Evolutionary conservation across 2,888 invertebrate species (phyloP).

Genomic region (Clitarchus hookeri): DNA sequence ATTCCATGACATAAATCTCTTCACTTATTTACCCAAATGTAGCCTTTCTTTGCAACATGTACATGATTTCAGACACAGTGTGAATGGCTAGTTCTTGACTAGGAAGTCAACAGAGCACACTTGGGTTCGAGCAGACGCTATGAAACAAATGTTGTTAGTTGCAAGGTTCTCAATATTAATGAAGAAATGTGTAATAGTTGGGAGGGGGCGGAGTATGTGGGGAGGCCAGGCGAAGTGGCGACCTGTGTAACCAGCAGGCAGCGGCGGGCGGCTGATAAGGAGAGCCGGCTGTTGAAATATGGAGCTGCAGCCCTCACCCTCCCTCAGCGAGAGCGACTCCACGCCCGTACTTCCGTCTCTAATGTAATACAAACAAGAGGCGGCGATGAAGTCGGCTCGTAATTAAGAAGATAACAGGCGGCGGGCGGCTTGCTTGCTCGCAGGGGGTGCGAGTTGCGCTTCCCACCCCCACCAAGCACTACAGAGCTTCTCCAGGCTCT

Average conservation of each 20-base stretch:
- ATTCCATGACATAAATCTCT: no score
- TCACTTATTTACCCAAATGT: no score
- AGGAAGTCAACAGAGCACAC: no score
- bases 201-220: no score
- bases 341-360: background rate
- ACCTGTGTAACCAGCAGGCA: background rate
- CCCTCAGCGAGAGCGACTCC: background rate
- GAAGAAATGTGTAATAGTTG: no score
- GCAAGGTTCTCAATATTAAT: no score
- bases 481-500: background rate
- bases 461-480: background rate
- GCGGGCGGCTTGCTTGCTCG: background rate
- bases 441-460: constrained; percentile 35
- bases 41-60: no score
- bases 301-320: background rate
- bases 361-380: constrained; percentile 33
- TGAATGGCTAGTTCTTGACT: no score
- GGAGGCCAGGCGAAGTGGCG: background rate
- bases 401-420: constrained; percentile 38
- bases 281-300: background rate
- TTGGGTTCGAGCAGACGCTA: no score
- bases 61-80: no score
- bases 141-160: no score
- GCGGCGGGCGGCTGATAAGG: background rate
- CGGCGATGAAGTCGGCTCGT: constrained; percentile 35